These are phyloP conservation scores for Kuschelorhynchus macadamiae DNA, from an alignment of 2,888 invertebrate species.

Conservation along the genomic window DNA sequence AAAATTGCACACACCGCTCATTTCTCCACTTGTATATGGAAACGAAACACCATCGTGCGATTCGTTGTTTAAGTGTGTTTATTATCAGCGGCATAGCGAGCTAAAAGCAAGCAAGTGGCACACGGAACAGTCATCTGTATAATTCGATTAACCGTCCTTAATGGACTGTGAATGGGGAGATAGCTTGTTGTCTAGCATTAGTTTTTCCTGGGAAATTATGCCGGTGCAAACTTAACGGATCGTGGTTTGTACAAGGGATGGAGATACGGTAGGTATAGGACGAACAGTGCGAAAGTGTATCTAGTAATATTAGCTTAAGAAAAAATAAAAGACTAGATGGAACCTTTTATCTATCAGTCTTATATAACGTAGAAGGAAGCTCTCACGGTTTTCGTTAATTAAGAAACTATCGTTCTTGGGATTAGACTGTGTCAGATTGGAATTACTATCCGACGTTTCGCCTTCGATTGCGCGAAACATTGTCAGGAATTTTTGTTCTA, in stretches of 20 bases:
- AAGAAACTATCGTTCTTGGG: no score
- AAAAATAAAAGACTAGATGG: no score
- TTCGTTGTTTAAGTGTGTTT: conserved; percentile 39
- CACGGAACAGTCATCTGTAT: conserved; percentile 42
- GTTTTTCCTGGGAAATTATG: conserved; percentile 23
- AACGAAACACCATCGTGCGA: conserved; percentile 8
- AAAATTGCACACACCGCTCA: no score
- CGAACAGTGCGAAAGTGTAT: no score
- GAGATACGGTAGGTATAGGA: neutral
- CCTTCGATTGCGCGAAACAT: no score
- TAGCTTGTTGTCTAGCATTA: conserved; percentile 32
- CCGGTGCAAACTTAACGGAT: conserved; percentile 8
- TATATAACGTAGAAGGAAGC: no score
- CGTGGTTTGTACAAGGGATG: neutral
- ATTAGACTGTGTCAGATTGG: no score
- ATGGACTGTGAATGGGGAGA: conserved; percentile 49
- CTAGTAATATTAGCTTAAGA: no score
- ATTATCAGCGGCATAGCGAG: conserved; percentile 28
- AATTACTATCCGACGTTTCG: no score
- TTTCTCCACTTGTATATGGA: neutral
- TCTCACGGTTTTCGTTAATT: no score
- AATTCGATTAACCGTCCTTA: conserved; percentile 46
- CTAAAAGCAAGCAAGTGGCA: conserved; percentile 38
- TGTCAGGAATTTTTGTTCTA: no score
- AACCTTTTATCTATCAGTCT: no score